These are phyloP conservation scores for Drosophila testacea DNA, from an alignment of 2,888 invertebrate genomes.

Conservation along the genomic window DNA sequence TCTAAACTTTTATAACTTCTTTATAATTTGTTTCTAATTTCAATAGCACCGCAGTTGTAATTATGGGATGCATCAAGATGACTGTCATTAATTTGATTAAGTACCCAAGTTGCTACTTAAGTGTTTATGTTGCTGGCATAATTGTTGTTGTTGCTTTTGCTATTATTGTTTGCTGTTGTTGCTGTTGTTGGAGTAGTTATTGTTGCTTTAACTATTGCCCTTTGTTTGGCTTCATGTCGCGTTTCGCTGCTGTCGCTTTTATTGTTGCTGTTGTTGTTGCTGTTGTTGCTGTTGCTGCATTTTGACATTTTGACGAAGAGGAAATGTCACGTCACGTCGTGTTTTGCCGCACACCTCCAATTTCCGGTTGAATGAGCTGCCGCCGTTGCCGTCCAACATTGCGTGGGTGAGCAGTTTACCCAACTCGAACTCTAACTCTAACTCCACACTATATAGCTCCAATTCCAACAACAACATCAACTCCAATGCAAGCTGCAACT, in stretches of 20 bases:
- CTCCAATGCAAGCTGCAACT: background rate
- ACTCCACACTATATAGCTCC: background rate
- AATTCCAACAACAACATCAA: background rate
- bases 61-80: slow-evolving; percentile 18
- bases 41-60: background rate
- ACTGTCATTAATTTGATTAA: slow-evolving; percentile 50
- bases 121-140: slow-evolving; percentile 20
- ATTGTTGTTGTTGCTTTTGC: slow-evolving; percentile 23
- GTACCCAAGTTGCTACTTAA: slow-evolving; percentile 13
- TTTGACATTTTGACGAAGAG: slow-evolving; percentile 85
- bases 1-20: background rate
- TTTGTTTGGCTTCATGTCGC: slow-evolving; percentile 68
- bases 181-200: slow-evolving; percentile 35
- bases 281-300: slow-evolving; percentile 62
- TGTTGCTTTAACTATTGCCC: slow-evolving; percentile 30
- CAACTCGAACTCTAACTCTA: slow-evolving; percentile 18
- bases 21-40: background rate
- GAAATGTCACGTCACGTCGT: slow-evolving; percentile 86
- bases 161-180: slow-evolving; percentile 38
- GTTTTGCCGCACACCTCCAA: slow-evolving; percentile 86
- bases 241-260: slow-evolving; percentile 32
- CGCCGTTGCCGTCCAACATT: slow-evolving; percentile 46
- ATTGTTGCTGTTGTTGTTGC: slow-evolving; percentile 39
- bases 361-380: slow-evolving; percentile 82
- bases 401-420: slow-evolving; percentile 38